Conservation (phyloP, 1,140 invertebrate genomes). For the Calliopsis andreniformis region DNA sequence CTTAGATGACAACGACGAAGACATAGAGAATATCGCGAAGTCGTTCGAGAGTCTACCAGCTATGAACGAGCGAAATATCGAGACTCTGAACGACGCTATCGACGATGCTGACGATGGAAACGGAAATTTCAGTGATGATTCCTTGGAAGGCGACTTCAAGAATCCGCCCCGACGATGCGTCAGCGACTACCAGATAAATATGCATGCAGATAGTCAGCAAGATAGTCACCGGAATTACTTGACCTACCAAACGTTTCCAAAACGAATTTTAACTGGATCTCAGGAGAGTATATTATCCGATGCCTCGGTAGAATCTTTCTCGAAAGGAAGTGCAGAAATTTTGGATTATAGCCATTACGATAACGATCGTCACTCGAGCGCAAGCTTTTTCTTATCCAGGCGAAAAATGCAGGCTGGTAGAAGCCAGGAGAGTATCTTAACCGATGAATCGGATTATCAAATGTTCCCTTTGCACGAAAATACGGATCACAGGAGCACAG, state of each 20-base stretch:
- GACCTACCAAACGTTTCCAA: constrained; percentile 63
- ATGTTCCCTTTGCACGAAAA: constrained; percentile 76
- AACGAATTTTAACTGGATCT: constrained; percentile 80
- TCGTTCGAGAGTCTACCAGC: constrained; percentile 77
- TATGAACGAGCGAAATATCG: constrained; percentile 73
- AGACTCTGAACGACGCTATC: constrained; percentile 55
- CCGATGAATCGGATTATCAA: constrained; percentile 87
- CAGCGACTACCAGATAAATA: constrained; percentile 90
- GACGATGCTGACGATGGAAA: constrained; percentile 76
- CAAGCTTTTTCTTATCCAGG: constrained; percentile 81
- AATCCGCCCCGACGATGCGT: constrained; percentile 84
- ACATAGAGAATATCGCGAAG: constrained; percentile 74
- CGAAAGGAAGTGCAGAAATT: constrained; percentile 78
- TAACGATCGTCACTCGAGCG: constrained; percentile 81
- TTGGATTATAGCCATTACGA: constrained; percentile 83
- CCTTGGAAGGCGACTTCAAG: constrained; percentile 86
- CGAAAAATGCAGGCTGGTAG: constrained; percentile 84
- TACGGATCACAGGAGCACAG: constrained; percentile 77
- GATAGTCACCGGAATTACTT: constrained; percentile 63
- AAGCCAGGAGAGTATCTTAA: constrained; percentile 89
- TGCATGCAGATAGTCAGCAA: constrained; percentile 64
- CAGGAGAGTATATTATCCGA: constrained; percentile 90
- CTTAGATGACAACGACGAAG: constrained; percentile 73
- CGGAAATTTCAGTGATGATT: constrained; percentile 89
- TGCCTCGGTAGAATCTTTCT: constrained; percentile 79